Evolutionary conservation across 2,113 vertebrate species (phyloP), one percentile per base, ranked within the genome.

Genomic region (Coregonus clupeaformis): DNA sequence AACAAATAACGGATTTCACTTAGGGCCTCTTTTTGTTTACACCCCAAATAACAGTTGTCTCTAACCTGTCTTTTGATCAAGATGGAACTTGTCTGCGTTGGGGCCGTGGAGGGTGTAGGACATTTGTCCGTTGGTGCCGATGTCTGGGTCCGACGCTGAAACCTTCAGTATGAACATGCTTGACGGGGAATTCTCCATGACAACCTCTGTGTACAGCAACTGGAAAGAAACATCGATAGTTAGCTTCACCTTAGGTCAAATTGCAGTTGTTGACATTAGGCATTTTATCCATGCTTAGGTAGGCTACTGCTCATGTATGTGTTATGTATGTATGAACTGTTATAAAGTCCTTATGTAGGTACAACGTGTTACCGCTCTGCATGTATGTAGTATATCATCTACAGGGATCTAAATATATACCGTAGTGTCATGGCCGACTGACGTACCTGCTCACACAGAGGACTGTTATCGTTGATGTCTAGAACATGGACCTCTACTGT

Each of bases 381-480:
- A 45, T 12, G 42, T 45, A 45, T 45, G 7, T 2, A 45, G 42
- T 45, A 45, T 9, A 12, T 45, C 42, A 18, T 52, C 57, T 60
- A n/a, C 57, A 5, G n/a, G n/a, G 9, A 16, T 60, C n/a, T 60
- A 7, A 60, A 5, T 22, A 9, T 42, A 2, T 42, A 42, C 36
- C 1, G 36, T 9, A 36, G 36, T 36, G 13, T 52, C 12, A 52
- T 18, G 49, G 13, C 49, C 1, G 14, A 1, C 7, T 20, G 18
- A 7, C 16, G 0, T 67, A 99, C 98, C 96, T 98, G 94, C 14
- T 95, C 93, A n/a, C 97, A 99, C 79, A 94, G 90, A 0, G 97
- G 98, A 75, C 92, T 97, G 91, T 99, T 98, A 88, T 99, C 98
- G 45, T 99, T 99, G 89, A 96, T 92, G 85, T 99, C 98, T 83